A percentile compares a stretch with the other conserved stretches of the same genome.
Evolutionary conservation across 2,113 vertebrate species (phyloP).

Genomic region (Erythrolamprus reginae): DNA sequence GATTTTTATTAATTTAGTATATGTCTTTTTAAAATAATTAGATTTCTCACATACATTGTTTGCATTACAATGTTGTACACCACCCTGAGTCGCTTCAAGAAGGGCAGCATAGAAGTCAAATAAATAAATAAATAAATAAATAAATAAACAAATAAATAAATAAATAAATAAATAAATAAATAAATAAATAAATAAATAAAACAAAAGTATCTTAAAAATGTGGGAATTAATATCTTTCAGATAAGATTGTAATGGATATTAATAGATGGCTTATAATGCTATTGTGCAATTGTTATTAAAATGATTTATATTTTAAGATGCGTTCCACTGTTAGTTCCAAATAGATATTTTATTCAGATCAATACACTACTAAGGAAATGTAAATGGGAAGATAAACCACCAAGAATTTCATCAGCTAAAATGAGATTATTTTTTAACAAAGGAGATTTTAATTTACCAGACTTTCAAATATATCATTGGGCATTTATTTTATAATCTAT

Average conservation of each 20-base stretch:
- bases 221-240: not conserved
- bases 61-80: too few species aligned
- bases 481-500: not conserved
- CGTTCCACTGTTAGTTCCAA: not conserved
- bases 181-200: too few species aligned
- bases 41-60: too few species aligned
- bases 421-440: not conserved
- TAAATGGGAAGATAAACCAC: not conserved
- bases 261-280: not conserved
- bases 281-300: not conserved
- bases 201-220: not conserved
- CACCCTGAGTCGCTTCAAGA: too few species aligned
- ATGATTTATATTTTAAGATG: not conserved
- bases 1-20: too few species aligned
- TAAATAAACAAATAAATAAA: too few species aligned
- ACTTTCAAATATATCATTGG: not conserved
- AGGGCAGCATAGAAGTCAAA: too few species aligned
- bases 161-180: too few species aligned
- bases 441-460: not conserved
- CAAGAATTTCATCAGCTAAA: not conserved
- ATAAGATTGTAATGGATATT: not conserved
- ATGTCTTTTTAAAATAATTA: too few species aligned
- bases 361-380: not conserved
- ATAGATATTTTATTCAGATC: not conserved
- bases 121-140: too few species aligned